Evolutionary conservation across 1,140 invertebrate genomes (phyloP), one percentile per base, ranked within the genome.

Genomic region (Drosophila pseudoananassae): DNA sequence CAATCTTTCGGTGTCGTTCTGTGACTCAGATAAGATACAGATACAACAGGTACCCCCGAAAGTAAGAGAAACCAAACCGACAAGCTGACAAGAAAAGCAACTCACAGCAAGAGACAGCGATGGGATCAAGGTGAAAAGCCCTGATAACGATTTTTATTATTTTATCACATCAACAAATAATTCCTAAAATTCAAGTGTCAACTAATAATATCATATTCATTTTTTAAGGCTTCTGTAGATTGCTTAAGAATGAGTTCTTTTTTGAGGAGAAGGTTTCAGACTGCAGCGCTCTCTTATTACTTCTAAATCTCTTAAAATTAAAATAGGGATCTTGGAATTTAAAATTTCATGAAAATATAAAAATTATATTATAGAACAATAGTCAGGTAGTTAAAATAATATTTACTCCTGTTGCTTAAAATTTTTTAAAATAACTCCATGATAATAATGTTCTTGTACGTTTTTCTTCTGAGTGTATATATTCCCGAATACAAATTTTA

Each of bases 21-120:
- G 51, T 76, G 74, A 76, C 38, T 76, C 73, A 76, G 73, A 75
- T 76, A 76, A 76, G 72, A 76, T 76, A 76, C 50, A 36, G 33
- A 36, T 36, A 36, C 31, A 10, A 9, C 40, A n/a, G 38, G 38
- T 61, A 60, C 59, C 36, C 64, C 45, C 58, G 55, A 50, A 63
- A 49, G 8, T 20, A 49, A 47, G 61, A 61, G 58, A 69, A 47
- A 14, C 23, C 33, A 49, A 70, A 47, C 38, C 14, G 15, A 70
- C 17, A 43, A 20, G 5, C 9, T 63, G 65, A 80, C 65, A 80
- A 51, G 60, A 49, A 65, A 81, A 87, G 76, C 47, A 69, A 58
- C 17, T 31, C 5, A 14, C 63, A 51, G 9, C 14, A 43, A 50
- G 63, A 65, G 45, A 47, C 38, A 14, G 9, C 9, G n/a, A 43